Evolutionary conservation across 2,888 invertebrate genomes (phyloP).

Genomic region (Alviniconcha strummeri): DNA sequence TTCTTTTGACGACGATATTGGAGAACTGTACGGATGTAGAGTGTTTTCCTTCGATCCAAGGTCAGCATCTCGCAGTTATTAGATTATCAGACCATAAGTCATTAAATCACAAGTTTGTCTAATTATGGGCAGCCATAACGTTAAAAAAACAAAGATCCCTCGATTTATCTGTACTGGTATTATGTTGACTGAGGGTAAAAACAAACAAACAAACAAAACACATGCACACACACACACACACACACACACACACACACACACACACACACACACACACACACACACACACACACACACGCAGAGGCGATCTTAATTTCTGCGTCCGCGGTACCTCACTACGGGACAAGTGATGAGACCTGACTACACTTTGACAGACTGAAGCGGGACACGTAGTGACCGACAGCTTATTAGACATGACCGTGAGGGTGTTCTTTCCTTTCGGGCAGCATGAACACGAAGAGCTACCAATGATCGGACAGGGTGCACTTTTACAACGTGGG

Average conservation of each 20-base stretch:
- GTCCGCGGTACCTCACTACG: background rate
- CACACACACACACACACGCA: background rate
- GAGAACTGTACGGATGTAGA: background rate
- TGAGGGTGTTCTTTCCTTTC: too few species aligned
- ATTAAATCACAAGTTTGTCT: too few species aligned
- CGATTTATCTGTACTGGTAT: too few species aligned
- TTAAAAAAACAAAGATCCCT: too few species aligned
- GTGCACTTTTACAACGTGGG: too few species aligned
- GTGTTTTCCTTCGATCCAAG: conserved; percentile 21
- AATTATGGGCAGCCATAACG: too few species aligned
- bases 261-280: too few species aligned
- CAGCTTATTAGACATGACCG: too few species aligned
- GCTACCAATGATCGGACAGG: background rate
- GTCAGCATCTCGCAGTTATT: background rate
- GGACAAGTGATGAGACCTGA: background rate
- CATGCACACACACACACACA: background rate
- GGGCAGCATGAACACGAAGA: background rate
- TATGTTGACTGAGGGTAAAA: too few species aligned
- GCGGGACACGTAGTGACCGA: too few species aligned
- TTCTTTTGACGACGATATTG: conserved; percentile 19
- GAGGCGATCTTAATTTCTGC: background rate
- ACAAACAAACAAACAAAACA: background rate
- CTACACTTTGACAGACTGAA: too few species aligned
- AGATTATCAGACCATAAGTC: too few species aligned
- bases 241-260: background rate